Percentiles rank a stretch among this genome's conserved stretches.
Conservation (phyloP, 1,140 invertebrate species). For the Solenopsis invicta region DNA sequence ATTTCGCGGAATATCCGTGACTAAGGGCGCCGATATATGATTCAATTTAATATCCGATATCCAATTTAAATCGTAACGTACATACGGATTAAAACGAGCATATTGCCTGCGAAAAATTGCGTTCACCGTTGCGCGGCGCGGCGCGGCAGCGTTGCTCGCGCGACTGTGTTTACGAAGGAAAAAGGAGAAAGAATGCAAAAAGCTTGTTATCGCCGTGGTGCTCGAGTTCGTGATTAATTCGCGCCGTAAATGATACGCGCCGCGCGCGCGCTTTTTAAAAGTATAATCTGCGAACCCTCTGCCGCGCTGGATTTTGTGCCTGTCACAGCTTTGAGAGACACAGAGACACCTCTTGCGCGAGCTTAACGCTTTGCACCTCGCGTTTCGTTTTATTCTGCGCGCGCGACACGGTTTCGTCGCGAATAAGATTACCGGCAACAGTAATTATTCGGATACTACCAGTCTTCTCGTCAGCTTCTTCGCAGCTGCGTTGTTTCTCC, state of each 20-base stretch:
- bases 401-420: neutral
- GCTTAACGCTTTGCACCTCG: neutral
- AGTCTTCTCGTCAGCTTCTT: neutral
- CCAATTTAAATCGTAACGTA: slow-evolving; percentile 63
- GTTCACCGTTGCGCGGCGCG: neutral
- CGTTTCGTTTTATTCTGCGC: neutral
- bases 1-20: slow-evolving; percentile 59
- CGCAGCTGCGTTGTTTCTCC: neutral
- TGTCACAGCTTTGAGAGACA: slow-evolving; percentile 19
- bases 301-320: neutral
- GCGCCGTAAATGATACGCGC: slow-evolving; percentile 47
- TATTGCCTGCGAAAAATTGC: slow-evolving; percentile 55
- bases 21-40: slow-evolving; percentile 56
- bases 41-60: slow-evolving; percentile 65
- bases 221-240: slow-evolving; percentile 57
- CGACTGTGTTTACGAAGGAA: slow-evolving; percentile 52
- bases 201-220: slow-evolving; percentile 50
- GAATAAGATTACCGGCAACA: neutral
- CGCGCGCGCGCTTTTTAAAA: slow-evolving; percentile 24
- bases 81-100: slow-evolving; percentile 54
- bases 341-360: slow-evolving; percentile 11
- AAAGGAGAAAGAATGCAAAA: slow-evolving; percentile 45
- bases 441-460: slow-evolving; percentile 8
- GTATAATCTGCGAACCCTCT: slow-evolving; percentile 15
- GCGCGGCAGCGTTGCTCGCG: neutral